Percentiles rank a stretch among this genome's conserved stretches.
Evolutionary conservation across 37 sponge, comb jelly and placozoan genomes (phyloP).

Genomic region (Tethya wilhelma): DNA sequence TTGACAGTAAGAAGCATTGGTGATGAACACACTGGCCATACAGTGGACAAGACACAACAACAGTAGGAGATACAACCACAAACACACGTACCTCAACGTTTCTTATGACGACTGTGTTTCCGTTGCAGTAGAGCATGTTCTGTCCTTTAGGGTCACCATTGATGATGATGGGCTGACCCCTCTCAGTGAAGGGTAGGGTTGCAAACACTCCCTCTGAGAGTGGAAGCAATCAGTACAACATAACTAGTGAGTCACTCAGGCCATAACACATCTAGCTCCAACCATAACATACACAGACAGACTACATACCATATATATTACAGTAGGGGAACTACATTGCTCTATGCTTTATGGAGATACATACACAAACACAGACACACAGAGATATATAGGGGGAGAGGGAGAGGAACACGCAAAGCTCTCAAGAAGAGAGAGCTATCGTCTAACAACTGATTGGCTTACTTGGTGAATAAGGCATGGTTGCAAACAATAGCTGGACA

Average conservation of each 20-base stretch:
- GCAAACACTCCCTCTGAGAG: slow-evolving; percentile 70
- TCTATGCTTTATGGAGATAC: no score
- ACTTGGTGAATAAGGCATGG: slow-evolving; percentile 50
- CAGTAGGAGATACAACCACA: no score
- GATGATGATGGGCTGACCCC: slow-evolving; percentile 76
- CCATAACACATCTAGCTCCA: not conserved
- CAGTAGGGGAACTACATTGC: no score
- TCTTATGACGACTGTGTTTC: slow-evolving; percentile 89
- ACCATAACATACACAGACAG: not conserved
- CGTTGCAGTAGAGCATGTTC: slow-evolving; percentile 91
- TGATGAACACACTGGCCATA: no score
- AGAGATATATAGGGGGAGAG: no score
- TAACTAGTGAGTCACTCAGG: not conserved
- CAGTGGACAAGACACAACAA: no score
- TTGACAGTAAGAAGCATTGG: no score
- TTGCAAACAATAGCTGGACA: not conserved
- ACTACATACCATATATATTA: no score
- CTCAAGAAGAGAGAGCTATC: no score
- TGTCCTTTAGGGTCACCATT: slow-evolving; percentile 96
- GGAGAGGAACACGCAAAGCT: no score
- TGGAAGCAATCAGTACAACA: not conserved
- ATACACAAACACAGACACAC: no score
- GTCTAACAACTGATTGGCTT: no score
- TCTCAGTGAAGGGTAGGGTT: slow-evolving; percentile 68
- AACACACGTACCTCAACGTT: slow-evolving; percentile 90